Evolutionary conservation across 1,140 invertebrate genomes (phyloP), one percentile per base, ranked within the genome.

Genomic region (Akabosia matsudoensis): DNA sequence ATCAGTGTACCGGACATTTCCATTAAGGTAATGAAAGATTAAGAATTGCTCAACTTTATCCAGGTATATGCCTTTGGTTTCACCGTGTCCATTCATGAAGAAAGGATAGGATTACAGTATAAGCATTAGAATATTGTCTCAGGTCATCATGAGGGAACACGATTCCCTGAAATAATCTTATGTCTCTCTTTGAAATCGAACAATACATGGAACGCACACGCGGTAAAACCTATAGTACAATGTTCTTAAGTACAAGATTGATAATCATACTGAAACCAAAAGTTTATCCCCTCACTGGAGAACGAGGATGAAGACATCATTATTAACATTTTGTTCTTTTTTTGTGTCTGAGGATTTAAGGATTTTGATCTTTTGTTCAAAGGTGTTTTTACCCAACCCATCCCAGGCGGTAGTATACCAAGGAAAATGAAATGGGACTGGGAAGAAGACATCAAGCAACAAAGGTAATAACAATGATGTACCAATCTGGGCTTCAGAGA

Each of bases 61-160:
- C 7, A 67, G 10, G 3, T 30, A 67, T 10, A 67, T 67, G 61
- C 31, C 31, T 67, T 67, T 67, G n/a, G n/a, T n/a, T n/a, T n/a
- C 28, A 30, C 61, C 22, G 24, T 67, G 28, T 67, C 30, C 61
- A 67, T 3, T 30, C 24, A 67, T 30, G 61, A 67, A 30, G 61
- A 67, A 30, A 67, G 28, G 61, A 67, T 67, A 67, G 61, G 61
- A 67, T 67, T 67, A 67, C 14, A 67, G 28, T n/a, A n/a, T n/a
- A n/a, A n/a, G n/a, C n/a, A n/a, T n/a, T n/a, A n/a, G n/a, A n/a
- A n/a, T n/a, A n/a, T n/a, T n/a, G n/a, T n/a, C n/a, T n/a, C n/a
- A n/a, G n/a, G n/a, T n/a, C n/a, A n/a, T n/a, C n/a, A n/a, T n/a
- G n/a, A n/a, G n/a, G n/a, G n/a, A n/a, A 45, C 37, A 45, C 7